These are phyloP conservation scores for Darevskia nairensis DNA, from an alignment of 2,797 vertebrate species.

Conservation along the genomic window DNA sequence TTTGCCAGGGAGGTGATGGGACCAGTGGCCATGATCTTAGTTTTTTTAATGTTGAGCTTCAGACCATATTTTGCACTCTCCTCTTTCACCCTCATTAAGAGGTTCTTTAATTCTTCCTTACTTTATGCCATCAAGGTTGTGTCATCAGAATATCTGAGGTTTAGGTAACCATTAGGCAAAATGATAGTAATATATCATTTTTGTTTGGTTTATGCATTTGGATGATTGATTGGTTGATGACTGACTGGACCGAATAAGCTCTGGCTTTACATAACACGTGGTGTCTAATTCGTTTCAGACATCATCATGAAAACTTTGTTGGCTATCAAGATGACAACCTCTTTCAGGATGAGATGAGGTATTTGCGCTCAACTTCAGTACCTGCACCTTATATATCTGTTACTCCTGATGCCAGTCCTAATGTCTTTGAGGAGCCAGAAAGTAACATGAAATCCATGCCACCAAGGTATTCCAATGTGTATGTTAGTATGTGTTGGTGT, in stretches of 20 bases:
- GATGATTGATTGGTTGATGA: not conserved
- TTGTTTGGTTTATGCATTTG: not conserved
- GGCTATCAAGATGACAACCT: slow-evolving; percentile 97
- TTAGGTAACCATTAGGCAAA: too few relatives aligned
- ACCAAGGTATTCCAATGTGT: slow-evolving; percentile 86
- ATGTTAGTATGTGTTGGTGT: slow-evolving; percentile 28
- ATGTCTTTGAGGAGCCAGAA: slow-evolving; percentile 97
- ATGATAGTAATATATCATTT: not conserved
- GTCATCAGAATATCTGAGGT: too few relatives aligned
- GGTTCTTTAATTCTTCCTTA: too few relatives aligned
- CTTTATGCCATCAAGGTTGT: too few relatives aligned
- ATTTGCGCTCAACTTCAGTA: slow-evolving; percentile 96
- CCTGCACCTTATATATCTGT: slow-evolving; percentile 98
- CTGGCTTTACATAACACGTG: not conserved
- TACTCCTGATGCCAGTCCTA: slow-evolving; percentile 97
- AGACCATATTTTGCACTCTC: too few relatives aligned
- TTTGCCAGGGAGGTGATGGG: too few relatives aligned
- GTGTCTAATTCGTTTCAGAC: slow-evolving; percentile 80
- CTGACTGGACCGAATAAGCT: fast-evolving
- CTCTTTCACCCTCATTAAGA: too few relatives aligned
- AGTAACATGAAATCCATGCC: slow-evolving; percentile 99
- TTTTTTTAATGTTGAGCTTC: too few relatives aligned
- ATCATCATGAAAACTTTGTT: slow-evolving; percentile 97
- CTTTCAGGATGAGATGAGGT: slow-evolving; percentile 99
- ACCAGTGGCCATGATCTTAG: too few relatives aligned